Conservation (phyloP, 2,888 invertebrate genomes). For the Luperina nickerlii region DNA sequence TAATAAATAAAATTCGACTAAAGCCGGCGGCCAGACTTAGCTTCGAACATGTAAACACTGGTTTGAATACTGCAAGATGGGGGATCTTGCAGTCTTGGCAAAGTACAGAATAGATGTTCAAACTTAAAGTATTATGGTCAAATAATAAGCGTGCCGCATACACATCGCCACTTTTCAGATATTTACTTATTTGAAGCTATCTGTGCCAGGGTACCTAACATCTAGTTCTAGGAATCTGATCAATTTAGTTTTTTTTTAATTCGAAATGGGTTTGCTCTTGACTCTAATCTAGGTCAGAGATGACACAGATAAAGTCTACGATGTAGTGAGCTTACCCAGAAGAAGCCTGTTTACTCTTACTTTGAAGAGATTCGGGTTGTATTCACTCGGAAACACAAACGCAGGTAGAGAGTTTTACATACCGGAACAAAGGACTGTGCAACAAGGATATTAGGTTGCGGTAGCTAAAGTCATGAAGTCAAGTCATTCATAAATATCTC, state of each 20-base stretch:
- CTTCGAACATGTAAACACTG: conserved; percentile 5
- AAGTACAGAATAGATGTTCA: neutral
- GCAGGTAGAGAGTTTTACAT: too few relatives aligned
- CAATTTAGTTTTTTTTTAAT: too few relatives aligned
- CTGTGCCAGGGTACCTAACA: neutral
- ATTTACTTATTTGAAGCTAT: conserved; percentile 10
- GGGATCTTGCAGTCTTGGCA: neutral
- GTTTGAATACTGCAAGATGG: neutral
- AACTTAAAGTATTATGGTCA: neutral
- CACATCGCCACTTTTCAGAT: neutral
- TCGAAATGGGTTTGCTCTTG: too few relatives aligned
- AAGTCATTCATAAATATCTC: neutral
- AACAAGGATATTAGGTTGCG: neutral
- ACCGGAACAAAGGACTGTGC: neutral
- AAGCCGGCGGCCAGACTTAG: neutral
- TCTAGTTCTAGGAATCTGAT: conserved; percentile 8
- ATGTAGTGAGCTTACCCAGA: too few relatives aligned
- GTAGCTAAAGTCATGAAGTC: neutral
- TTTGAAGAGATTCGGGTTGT: too few relatives aligned
- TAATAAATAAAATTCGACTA: conserved; percentile 8
- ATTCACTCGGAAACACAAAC: too few relatives aligned
- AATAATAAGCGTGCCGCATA: neutral
- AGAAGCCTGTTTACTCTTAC: too few relatives aligned
- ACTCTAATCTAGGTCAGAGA: too few relatives aligned
- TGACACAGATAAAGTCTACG: too few relatives aligned